Evolutionary conservation across 2,113 vertebrate genomes (phyloP), one percentile per base, ranked within the genome.

Genomic region (Amphilophus citrinellus): DNA sequence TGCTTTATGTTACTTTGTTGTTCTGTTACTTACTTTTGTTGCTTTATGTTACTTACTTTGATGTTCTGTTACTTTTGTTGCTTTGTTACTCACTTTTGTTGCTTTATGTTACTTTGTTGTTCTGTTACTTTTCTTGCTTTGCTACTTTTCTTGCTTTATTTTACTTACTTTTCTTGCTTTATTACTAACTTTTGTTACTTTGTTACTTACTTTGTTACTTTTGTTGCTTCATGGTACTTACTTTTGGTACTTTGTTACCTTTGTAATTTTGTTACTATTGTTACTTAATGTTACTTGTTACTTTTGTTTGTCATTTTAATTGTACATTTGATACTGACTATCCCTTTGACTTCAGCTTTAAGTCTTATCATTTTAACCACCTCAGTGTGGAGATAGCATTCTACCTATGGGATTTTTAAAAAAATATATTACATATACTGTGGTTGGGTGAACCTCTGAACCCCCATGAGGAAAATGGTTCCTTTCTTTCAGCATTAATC

Each of bases 401-500:
- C 44, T 30, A 27, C 44, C 3, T 71, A 20, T 53, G 42, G 24
- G 44, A 32, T 13, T 32, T 53, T 32, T 4, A 30, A 30, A 30
- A 7, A 71, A 71, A 47, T 3, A 30, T 50, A n/a, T 50, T 71
- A 5, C 24, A 3, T 71, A 6, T 53, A 24, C 24, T 53, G 27
- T 53, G 24, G 47, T 73, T 35, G 1, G 2, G 17, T 30, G 30
- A 18, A 56, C 53, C 50, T 76, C 42, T 82, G 30, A 68, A 42
- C 20, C 77, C 57, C 53, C 62, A 8, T 15, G 30, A 47, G 8
- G n/a, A 11, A 20, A 73, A 59, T 7, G 61, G 81, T 50, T 50
- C 63, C 22, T 83, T 53, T 77, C 66, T 39, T 87, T 88, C 58
- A 76, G 84, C 71, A 57, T 90, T 80, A 88, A 80, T 90, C 82